Percentiles rank a stretch among this genome's conserved stretches.
phyloP scores from a whole-genome alignment of 2,797 vertebrate genomes.

The Schizopygopsis malacanthus region DNA sequence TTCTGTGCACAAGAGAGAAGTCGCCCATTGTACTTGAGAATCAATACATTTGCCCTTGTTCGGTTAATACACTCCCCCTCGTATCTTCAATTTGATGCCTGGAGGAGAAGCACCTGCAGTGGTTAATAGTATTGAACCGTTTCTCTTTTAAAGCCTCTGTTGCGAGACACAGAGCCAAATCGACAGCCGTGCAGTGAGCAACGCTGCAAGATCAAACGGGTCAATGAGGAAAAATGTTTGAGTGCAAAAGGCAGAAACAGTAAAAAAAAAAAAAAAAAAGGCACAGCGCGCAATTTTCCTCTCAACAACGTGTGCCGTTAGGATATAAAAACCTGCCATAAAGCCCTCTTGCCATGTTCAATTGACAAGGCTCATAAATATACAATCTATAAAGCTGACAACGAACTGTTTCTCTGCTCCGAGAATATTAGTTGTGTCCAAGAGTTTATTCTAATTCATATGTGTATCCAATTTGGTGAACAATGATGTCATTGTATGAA shows the following conservation, averaged over 20 bases:
- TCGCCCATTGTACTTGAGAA: conserved; percentile 58
- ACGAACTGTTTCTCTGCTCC: conserved; percentile 42
- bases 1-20: conserved; percentile 35
- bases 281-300: conserved; percentile 61
- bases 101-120: conserved; percentile 51
- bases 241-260: conserved; percentile 57
- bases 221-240: conserved; percentile 67
- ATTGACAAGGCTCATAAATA: conserved; percentile 71
- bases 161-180: conserved; percentile 68
- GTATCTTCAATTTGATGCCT: conserved; percentile 56
- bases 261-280: conserved; percentile 55
- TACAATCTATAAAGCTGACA: conserved; percentile 52
- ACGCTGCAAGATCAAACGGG: conserved; percentile 59
- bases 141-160: conserved; percentile 70
- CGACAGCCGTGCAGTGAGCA: conserved; percentile 63
- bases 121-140: conserved; percentile 67
- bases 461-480: conserved; percentile 41
- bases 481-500: conserved; percentile 59
- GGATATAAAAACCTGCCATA: conserved; percentile 68
- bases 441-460: conserved; percentile 21
- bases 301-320: conserved; percentile 62
- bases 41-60: conserved; percentile 61
- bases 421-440: conserved; percentile 14
- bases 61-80: conserved; percentile 57
- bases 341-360: conserved; percentile 75